Evolutionary conservation across 1,140 invertebrate species (phyloP).

Genomic region (Riptortus pedestris): DNA sequence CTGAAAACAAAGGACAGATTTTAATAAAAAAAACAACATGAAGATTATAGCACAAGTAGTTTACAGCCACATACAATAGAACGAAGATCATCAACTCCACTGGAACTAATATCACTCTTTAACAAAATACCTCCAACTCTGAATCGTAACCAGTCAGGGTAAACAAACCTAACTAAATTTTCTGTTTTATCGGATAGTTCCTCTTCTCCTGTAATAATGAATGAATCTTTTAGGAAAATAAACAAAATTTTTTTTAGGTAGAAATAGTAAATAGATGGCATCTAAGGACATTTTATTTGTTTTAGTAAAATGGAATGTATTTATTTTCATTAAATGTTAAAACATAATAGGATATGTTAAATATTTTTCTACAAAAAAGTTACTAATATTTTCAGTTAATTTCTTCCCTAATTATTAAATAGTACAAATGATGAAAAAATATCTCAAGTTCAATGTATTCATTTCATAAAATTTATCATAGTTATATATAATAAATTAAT

Average conservation of each 20-base stretch:
- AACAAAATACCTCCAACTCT: background rate
- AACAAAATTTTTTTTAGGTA: background rate
- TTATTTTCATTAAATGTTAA: background rate
- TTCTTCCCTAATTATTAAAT: no score
- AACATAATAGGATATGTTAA: no score
- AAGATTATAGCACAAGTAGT: background rate
- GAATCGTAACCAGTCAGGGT: conserved; percentile 1
- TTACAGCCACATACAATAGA: background rate
- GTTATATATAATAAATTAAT: no score
- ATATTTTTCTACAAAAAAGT: background rate
- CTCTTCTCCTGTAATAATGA: background rate
- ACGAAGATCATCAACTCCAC: background rate
- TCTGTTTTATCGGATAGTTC: background rate
- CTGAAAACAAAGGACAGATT: no score
- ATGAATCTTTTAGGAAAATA: background rate
- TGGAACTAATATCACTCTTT: background rate
- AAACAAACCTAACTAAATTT: background rate
- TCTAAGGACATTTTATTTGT: background rate
- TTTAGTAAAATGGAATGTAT: background rate
- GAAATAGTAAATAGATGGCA: background rate
- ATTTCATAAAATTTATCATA: no score
- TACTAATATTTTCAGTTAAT: background rate
- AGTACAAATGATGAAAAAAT: no score
- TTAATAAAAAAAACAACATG: background rate
- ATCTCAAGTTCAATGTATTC: no score